phyloP scores from a whole-genome alignment of 2,797 vertebrate species.

The Parauchenoglanis punctatus region DNA sequence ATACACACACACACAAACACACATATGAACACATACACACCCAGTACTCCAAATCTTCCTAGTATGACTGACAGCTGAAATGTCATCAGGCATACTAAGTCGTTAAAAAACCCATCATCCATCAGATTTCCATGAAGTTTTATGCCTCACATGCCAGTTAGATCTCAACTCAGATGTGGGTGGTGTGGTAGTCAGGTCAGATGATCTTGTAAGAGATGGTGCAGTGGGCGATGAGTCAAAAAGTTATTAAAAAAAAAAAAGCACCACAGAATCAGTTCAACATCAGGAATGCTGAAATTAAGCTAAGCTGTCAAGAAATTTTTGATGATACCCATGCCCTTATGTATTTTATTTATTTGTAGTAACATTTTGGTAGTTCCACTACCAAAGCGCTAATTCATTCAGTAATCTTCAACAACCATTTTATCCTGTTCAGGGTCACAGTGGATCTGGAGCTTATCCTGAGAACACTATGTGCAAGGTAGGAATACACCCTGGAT shows the following conservation, averaged over 20 bases:
- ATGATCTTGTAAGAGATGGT: slow-evolving; percentile 25
- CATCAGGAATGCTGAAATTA: background rate
- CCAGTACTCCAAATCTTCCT: slow-evolving; percentile 63
- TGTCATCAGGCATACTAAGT: slow-evolving; percentile 61
- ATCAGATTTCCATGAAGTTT: slow-evolving; percentile 45
- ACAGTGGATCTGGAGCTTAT: background rate
- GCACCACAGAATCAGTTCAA: background rate
- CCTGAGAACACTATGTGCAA: background rate
- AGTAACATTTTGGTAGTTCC: background rate
- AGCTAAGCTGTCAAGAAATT: background rate
- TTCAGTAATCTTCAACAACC: background rate
- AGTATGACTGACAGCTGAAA: slow-evolving; percentile 65
- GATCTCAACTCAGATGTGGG: slow-evolving; percentile 12
- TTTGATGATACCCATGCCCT: background rate
- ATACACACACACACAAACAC: slow-evolving; percentile 29
- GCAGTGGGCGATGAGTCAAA: background rate
- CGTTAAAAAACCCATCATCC: slow-evolving; percentile 45
- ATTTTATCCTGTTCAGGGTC: background rate
- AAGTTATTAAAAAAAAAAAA: background rate
- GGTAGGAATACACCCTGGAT: background rate
- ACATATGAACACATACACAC: slow-evolving; percentile 41
- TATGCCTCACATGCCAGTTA: slow-evolving; percentile 28
- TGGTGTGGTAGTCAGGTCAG: slow-evolving; percentile 21
- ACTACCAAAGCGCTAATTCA: background rate
- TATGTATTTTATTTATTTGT: background rate